Evolutionary conservation across 2,888 invertebrate species (phyloP).

Genomic region (Eupithecia dodoneata): DNA sequence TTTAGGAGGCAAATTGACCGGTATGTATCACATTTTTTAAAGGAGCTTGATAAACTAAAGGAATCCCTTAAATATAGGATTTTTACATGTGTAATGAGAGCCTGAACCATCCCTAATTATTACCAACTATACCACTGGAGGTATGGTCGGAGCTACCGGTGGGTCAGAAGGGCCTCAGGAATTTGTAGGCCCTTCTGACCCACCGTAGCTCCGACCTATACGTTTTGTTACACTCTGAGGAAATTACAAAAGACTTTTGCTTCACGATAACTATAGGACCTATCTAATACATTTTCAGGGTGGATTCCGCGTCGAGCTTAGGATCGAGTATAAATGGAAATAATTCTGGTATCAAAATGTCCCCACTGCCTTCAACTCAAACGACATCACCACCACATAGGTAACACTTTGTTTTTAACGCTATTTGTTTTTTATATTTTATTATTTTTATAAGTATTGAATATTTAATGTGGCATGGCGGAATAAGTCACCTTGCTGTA

Average conservation of each 20-base stretch:
- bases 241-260: neutral
- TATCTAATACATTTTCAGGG: slow-evolving; percentile 60
- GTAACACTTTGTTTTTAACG: slow-evolving; percentile 47
- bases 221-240: neutral
- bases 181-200: too few species aligned
- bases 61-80: too few species aligned
- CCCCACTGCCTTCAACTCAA: slow-evolving; percentile 68
- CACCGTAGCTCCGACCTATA: too few species aligned
- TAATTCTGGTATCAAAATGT: slow-evolving; percentile 81
- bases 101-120: neutral
- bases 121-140: too few species aligned
- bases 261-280: neutral
- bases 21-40: slow-evolving; percentile 53
- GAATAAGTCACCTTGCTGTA: neutral
- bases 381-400: slow-evolving; percentile 67
- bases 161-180: too few species aligned
- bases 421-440: neutral
- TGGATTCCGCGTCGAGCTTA: slow-evolving; percentile 83
- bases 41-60: neutral
- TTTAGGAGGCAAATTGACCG: slow-evolving; percentile 79
- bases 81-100: neutral
- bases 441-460: neutral
- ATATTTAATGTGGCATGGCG: neutral
- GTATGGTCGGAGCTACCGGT: too few species aligned
- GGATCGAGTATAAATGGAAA: slow-evolving; percentile 85